Conservation (phyloP, 2,113 vertebrate genomes). For the Charadrius vociferus region DNA sequence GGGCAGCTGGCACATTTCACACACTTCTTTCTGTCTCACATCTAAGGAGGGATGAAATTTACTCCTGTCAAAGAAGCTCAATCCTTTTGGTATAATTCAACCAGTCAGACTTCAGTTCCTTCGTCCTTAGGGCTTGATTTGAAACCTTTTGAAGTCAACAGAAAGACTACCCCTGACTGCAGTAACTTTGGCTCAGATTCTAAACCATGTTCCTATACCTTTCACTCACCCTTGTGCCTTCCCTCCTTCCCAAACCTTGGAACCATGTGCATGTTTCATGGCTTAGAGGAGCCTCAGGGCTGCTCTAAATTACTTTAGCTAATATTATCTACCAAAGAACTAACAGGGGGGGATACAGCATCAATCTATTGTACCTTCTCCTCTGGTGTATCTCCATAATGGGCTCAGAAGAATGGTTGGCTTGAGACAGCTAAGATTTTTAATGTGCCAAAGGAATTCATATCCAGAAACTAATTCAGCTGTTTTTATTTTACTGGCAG, state of each 20-base stretch:
- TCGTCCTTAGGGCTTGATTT: conserved; percentile 26
- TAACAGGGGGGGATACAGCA: background rate
- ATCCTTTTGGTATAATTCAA: conserved; percentile 33
- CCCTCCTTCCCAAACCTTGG: background rate
- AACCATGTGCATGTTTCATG: background rate
- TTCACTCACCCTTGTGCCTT: background rate
- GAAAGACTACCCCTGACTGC: conserved; percentile 21
- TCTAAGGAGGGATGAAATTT: conserved; percentile 14
- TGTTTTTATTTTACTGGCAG: conserved; percentile 41
- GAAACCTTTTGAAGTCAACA: conserved; percentile 53
- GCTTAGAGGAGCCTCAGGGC: background rate
- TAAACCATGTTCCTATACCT: background rate
- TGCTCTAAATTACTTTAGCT: conserved; percentile 15
- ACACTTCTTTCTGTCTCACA: background rate
- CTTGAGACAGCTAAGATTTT: conserved; percentile 15
- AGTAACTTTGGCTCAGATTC: conserved; percentile 13
- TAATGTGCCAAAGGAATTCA: conserved; percentile 17
- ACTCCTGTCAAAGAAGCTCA: conserved; percentile 15
- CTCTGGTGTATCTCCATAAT: conserved; percentile 17
- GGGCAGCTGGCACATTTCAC: background rate
- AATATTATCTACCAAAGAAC: conserved; percentile 37
- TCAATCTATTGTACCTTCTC: conserved; percentile 35
- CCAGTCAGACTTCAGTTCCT: conserved; percentile 19
- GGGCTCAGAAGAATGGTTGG: conserved; percentile 52
- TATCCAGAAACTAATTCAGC: conserved; percentile 43